Percentiles rank a stretch among this genome's conserved stretches.
phyloP scores from a whole-genome alignment of 2,888 invertebrate genomes.

The Lasioglossum vierecki region DNA sequence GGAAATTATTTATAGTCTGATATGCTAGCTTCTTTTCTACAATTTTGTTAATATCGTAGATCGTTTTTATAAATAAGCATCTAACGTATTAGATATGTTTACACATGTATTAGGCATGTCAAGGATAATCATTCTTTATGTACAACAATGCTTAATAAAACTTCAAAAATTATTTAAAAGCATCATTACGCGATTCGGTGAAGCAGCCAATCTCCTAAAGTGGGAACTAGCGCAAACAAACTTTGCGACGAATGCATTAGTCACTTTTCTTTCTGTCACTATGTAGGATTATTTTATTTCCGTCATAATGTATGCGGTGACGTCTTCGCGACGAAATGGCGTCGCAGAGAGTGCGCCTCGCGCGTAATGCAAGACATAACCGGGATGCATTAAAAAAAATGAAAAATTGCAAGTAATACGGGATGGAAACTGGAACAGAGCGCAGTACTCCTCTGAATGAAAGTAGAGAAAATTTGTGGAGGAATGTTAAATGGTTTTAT shows the following conservation, averaged over 20 bases:
- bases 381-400: background rate
- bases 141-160: background rate
- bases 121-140: background rate
- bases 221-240: background rate
- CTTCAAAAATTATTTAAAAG: background rate
- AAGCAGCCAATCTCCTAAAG: background rate
- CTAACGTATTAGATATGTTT: background rate
- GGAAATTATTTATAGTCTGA: background rate
- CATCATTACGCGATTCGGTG: background rate
- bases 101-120: background rate
- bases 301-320: background rate
- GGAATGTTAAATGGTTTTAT: conserved; percentile 18
- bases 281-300: conserved; percentile 17
- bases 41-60: no score
- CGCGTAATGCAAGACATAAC: background rate
- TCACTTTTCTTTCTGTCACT: background rate
- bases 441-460: background rate
- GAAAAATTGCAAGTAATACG: conserved; percentile 12
- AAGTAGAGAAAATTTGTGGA: conserved; percentile 10
- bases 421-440: conserved; percentile 2
- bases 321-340: background rate
- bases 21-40: background rate
- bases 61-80: no score
- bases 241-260: background rate
- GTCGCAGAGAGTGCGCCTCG: background rate